Conservation (phyloP, 2,888 invertebrate genomes). For the Antheraea assamensis region DNA sequence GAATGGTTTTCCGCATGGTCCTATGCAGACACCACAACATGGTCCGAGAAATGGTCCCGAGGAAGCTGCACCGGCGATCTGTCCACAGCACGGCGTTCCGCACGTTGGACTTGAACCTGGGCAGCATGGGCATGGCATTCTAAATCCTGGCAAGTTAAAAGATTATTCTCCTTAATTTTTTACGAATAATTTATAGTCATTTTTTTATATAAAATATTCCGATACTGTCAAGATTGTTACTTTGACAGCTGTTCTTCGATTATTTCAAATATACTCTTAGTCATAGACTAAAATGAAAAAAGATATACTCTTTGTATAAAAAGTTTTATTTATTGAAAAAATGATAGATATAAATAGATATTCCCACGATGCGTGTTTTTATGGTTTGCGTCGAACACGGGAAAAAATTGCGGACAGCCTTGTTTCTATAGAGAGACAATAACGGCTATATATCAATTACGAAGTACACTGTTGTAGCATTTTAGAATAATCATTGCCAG, state of each 20-base stretch:
- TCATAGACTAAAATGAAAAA: no score
- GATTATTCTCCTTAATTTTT: neutral
- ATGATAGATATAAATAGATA: neutral
- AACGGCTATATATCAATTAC: neutral
- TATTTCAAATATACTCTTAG: neutral
- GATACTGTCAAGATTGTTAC: neutral
- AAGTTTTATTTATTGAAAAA: neutral
- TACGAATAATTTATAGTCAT: neutral
- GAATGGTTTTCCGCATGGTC: slow-evolving; percentile 59
- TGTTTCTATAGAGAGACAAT: no score
- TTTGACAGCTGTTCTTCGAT: neutral
- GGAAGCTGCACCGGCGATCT: slow-evolving; percentile 49
- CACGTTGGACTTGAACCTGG: slow-evolving; percentile 31
- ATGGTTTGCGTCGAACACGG: neutral
- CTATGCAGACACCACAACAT: slow-evolving; percentile 47
- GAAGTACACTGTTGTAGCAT: no score
- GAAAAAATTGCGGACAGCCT: neutral
- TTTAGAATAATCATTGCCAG: no score
- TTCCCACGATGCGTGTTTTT: neutral
- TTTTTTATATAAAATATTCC: neutral
- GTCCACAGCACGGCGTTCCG: slow-evolving; percentile 58
- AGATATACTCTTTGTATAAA: neutral
- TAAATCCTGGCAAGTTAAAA: neutral
- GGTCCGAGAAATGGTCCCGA: slow-evolving; percentile 57
- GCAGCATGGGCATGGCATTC: slow-evolving; percentile 30